These are phyloP conservation scores for Cichlasoma orientale DNA, from an alignment of 2,797 vertebrate species.

Conservation along the genomic window DNA sequence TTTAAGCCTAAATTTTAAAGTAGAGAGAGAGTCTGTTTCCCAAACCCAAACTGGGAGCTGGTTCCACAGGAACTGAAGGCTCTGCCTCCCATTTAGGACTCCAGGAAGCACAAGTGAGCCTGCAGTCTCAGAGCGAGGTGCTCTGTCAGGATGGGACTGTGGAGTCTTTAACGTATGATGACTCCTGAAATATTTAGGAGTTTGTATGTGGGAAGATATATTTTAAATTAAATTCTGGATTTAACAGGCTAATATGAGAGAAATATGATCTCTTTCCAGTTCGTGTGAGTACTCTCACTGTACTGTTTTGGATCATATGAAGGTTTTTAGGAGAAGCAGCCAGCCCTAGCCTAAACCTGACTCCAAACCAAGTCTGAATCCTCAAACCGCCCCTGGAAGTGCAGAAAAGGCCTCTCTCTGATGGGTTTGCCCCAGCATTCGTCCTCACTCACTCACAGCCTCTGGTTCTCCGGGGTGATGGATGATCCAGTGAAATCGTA, in stretches of 20 bases:
- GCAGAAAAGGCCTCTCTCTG: not conserved
- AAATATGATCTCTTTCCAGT: rapidly evolving
- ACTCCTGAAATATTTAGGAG: not conserved
- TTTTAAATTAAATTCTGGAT: rapidly evolving
- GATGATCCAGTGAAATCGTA: constrained; percentile 46
- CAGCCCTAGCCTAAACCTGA: not conserved
- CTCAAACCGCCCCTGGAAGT: not conserved
- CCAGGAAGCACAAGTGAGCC: not conserved
- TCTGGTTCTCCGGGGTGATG: constrained; percentile 31
- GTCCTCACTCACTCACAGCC: constrained; percentile 6
- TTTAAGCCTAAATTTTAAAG: no score
- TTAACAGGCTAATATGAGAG: not conserved
- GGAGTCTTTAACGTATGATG: not conserved
- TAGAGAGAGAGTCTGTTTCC: no score
- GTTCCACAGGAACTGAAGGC: not conserved
- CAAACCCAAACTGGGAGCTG: no score
- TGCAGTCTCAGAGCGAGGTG: not conserved
- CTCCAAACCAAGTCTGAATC: not conserved
- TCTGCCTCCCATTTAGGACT: not conserved
- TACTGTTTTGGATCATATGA: not conserved
- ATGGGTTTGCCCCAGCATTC: not conserved
- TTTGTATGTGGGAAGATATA: not conserved
- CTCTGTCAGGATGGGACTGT: not conserved
- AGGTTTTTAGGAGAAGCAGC: not conserved
- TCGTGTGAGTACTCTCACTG: not conserved